Evolutionary conservation across 2,797 vertebrate genomes (phyloP), one percentile per base, ranked within the genome.

Genomic region (Epinephelus awoara): DNA sequence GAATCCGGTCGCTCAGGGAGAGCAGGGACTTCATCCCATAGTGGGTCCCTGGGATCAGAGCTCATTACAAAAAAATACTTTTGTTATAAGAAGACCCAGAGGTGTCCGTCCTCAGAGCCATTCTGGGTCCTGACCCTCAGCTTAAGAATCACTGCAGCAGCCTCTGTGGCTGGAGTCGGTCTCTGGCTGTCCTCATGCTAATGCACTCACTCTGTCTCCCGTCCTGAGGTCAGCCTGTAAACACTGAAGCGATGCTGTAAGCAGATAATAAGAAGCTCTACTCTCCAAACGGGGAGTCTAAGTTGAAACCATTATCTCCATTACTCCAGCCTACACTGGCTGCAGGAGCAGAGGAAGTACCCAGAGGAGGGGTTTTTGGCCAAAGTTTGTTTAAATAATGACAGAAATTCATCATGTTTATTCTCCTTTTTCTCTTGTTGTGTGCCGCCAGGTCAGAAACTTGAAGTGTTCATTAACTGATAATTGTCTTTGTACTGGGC

Each of bases 91-190:
- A 62, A 8, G 54, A 68, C n/a, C 67, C 40, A 17, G 52, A 7
- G 2, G 59, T 34, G 49, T 74, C 19, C 1, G 1, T 61, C 77
- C 72, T 55, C 54, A 77, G 88, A 87, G 46, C 73, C 42, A 5
- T 67, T 59, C 44, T 11, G 52, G 75, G 77, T 64, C 65, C 57
- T 78, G 90, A 88, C 77, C 66, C 79, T 79, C 55, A 29, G 52
- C 58, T 82, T 58, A 25, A 56, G 58, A 65, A 69, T 70, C 38
- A 8, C 54, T 27, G 50, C 72, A 4, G 44, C 7, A 25, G 61
- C 54, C 19, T n/a, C 11, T 2, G 13, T 51, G 17, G 75, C 23
- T 4, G 17, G 46, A 70, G 44, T 52, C 3, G 1, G 76, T 56
- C 52, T 54, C 80, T 1, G 15, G 29, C n/a, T 85, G 62, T 77